These are phyloP conservation scores for Acanthornis magna DNA, from an alignment of 2,797 vertebrate species.

Conservation along the genomic window DNA sequence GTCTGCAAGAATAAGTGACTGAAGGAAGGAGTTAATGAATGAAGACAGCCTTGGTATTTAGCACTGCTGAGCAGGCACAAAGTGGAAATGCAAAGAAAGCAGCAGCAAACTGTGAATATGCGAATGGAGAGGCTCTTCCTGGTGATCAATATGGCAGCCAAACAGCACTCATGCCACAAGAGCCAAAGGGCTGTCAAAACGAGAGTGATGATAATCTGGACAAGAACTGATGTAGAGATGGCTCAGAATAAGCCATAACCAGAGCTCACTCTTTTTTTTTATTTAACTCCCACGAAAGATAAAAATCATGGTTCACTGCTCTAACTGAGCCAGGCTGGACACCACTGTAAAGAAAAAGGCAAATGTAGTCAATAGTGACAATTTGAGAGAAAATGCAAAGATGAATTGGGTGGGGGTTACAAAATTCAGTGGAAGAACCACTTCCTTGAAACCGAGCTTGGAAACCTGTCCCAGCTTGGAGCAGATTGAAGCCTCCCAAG, in stretches of 20 bases:
- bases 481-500: not conserved
- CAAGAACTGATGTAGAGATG: not conserved
- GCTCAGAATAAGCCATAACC: not conserved
- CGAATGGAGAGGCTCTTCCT: not conserved
- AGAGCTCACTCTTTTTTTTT: not conserved
- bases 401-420: not conserved
- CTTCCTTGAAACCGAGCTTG: not conserved
- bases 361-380: not conserved
- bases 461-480: not conserved
- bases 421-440: not conserved
- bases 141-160: conserved; percentile 27
- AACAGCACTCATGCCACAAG: not conserved
- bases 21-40: not conserved
- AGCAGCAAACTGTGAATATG: not conserved
- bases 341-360: not conserved
- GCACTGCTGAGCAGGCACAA: conserved; percentile 8
- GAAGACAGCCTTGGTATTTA: not conserved
- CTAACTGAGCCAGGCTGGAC: not conserved
- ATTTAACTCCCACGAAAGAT: not conserved
- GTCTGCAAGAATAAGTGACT: not conserved
- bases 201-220: not conserved
- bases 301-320: not conserved
- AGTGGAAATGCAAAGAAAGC: not conserved
- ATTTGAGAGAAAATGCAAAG: not conserved
- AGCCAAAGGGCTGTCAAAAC: not conserved